A percentile compares a stretch with the other conserved stretches of the same genome.
These are phyloP conservation scores for Gambusia yucatana DNA, from an alignment of 2,797 vertebrate species.

Conservation along the genomic window DNA sequence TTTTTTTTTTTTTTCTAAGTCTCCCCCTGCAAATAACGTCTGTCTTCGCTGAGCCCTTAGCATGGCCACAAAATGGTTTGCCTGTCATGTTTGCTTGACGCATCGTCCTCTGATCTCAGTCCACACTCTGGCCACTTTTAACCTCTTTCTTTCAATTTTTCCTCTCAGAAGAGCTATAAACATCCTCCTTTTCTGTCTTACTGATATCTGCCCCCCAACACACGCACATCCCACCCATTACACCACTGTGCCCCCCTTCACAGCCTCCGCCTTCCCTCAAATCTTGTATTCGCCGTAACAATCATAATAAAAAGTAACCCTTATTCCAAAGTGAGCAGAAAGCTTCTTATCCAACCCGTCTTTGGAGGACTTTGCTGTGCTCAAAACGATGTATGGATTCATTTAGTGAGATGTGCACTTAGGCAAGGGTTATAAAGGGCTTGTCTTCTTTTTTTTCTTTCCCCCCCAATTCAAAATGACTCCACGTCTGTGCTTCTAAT, in stretches of 20 bases:
- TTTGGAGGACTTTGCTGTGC: constrained; percentile 36
- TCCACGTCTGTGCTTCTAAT: constrained; percentile 82
- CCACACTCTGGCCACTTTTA: constrained; percentile 52
- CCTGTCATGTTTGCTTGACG: constrained; percentile 73
- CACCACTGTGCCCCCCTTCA: constrained; percentile 60
- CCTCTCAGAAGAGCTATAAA: constrained; percentile 57
- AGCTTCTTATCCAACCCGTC: constrained; percentile 31
- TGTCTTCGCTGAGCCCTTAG: constrained; percentile 63
- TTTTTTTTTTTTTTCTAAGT: constrained; percentile 20
- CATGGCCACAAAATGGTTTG: constrained; percentile 75
- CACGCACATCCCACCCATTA: constrained; percentile 52
- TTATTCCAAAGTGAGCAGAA: constrained; percentile 41
- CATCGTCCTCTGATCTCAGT: constrained; percentile 60
- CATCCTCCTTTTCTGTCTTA: constrained; percentile 66
- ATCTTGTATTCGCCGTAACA: constrained; percentile 72
- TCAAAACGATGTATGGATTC: constrained; percentile 32
- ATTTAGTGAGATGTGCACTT: constrained; percentile 53
- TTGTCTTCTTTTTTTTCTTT: constrained; percentile 64
- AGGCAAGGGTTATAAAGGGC: constrained; percentile 68
- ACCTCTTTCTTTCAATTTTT: constrained; percentile 29
- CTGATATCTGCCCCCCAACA: constrained; percentile 64
- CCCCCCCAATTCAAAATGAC: constrained; percentile 76
- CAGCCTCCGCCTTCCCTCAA: constrained; percentile 62
- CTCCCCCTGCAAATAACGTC: constrained; percentile 66
- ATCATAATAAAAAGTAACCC: constrained; percentile 52